Evolutionary conservation across 2,797 vertebrate species (phyloP).

Genomic region (Lutjanus argentimaculatus): DNA sequence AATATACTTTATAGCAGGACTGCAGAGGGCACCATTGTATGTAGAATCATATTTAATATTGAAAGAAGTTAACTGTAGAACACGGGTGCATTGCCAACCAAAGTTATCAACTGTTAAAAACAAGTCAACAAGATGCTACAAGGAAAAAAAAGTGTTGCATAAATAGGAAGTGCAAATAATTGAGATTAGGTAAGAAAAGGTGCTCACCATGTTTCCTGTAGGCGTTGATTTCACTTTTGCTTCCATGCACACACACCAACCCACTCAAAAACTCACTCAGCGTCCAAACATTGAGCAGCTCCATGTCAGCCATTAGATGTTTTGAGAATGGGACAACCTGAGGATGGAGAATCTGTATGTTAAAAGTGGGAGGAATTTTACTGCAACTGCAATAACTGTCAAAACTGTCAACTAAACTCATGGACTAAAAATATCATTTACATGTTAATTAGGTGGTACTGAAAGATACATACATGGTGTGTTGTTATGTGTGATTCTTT

Average conservation of each 20-base stretch:
- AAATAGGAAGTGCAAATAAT: background rate
- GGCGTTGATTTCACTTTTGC: conserved; percentile 4
- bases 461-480: background rate
- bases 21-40: no score
- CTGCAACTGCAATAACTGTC: background rate
- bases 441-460: background rate
- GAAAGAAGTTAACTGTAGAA: background rate
- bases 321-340: background rate
- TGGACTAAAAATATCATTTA: background rate
- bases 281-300: background rate
- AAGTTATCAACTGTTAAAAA: background rate
- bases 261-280: background rate
- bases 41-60: background rate
- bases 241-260: background rate
- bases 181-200: background rate
- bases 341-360: background rate
- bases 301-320: background rate
- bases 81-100: background rate
- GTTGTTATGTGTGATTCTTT: conserved; percentile 28
- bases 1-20: background rate
- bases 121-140: background rate
- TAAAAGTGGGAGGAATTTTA: background rate
- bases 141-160: background rate
- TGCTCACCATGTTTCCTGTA: background rate
- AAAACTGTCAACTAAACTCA: background rate